These are phyloP conservation scores for Picathartes gymnocephalus DNA, from an alignment of 2,113 vertebrate species.

Conservation along the genomic window DNA sequence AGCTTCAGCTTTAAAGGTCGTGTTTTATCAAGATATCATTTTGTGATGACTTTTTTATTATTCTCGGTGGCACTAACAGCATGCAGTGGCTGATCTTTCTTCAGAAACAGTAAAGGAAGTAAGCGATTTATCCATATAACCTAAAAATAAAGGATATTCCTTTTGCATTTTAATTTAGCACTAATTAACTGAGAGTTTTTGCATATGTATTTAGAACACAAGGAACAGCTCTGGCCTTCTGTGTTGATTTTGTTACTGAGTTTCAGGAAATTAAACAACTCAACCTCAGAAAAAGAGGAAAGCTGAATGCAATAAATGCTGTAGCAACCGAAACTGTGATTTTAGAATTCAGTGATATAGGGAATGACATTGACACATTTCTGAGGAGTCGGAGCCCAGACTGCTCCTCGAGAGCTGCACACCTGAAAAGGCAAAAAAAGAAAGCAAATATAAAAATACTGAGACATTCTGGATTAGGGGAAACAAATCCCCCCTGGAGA, in stretches of 20 bases:
- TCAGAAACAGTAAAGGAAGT: not conserved
- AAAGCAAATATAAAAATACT: not conserved
- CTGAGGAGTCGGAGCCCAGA: not conserved
- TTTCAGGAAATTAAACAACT: not conserved
- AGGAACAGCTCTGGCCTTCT: not conserved
- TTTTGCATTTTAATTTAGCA: conserved; percentile 9
- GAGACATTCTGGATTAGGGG: not conserved
- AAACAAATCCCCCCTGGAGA: not conserved
- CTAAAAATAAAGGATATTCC: not conserved
- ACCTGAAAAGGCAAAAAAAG: not conserved
- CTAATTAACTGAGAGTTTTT: not conserved
- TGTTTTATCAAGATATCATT: conserved; percentile 13
- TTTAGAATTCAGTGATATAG: not conserved
- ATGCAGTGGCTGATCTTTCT: not conserved
- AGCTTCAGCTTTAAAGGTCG: not conserved
- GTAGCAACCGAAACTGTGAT: not conserved
- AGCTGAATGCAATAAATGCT: not conserved
- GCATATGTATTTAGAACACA: not conserved
- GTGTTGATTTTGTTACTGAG: not conserved
- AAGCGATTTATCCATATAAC: not conserved
- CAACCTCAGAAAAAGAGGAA: not conserved
- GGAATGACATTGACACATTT: not conserved
- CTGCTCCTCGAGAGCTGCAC: not conserved
- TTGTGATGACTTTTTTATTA: not conserved
- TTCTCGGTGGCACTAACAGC: not conserved